Base-by-base conservation (phyloP, 2,113 vertebrate genomes). In the Columba janthina region DNA sequence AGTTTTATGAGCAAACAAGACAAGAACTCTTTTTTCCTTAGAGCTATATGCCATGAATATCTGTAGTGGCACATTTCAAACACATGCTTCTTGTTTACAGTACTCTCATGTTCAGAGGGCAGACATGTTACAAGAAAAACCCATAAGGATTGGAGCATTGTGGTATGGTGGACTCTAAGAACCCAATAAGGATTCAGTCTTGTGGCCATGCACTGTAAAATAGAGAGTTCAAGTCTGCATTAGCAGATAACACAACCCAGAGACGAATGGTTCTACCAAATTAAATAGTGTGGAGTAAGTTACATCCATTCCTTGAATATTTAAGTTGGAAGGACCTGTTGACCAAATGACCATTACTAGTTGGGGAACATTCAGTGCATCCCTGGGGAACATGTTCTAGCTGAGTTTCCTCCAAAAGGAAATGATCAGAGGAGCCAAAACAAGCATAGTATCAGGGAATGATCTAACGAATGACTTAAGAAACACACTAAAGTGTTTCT, bases 191-290 rank as follows among this genome's bases (percentile, higher is more conserved):
- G 10, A 29, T 80, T 88, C 29, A 53, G 15, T 88, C 34, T 14
- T 79, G 17, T 31, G n/a, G 22, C 20, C 28, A 20, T 12, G 7
- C 20, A 12, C 7, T 78, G 18, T 29, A 36, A 90, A 94, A 60
- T 0, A 34, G 38, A 61, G 22, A 65, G 26, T 5, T 9, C 71
- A 58, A 62, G 17, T 6, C 11, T 87, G 31, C 24, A 32, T 46
- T 75, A 78, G 61, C 5, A 87, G 22, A 26, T 6, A 53, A 5
- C 10, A 24, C 25, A 40, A 48, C 9, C 14, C 29, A 72, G 53
- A 87, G 26, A 79, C 8, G 34, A 5, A 11, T 0, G 4, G 7
- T 56, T 32, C 20, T 44, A 65, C 14, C 1, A 0, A 66, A 58
- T 26, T 3, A 66, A 89, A 60, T 1, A 62, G n/a, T 22, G 44